Percentiles rank a stretch among this genome's conserved stretches.
Evolutionary conservation across 1,140 invertebrate genomes (phyloP).

Genomic region (Papilio polytes): DNA sequence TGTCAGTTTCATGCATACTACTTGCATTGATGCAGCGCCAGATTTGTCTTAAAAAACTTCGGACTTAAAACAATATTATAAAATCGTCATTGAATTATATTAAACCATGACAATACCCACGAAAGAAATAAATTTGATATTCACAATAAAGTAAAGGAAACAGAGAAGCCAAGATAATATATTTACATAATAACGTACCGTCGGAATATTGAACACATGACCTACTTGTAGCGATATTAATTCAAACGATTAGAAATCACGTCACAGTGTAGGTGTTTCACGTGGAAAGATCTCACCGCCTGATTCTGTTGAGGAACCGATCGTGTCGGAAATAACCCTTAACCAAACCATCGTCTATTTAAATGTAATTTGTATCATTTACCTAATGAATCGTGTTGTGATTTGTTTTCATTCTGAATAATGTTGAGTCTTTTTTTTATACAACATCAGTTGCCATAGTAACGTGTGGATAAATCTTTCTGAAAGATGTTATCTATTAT

Average conservation of each 20-base stretch:
- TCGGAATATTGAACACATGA: background rate
- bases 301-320: background rate
- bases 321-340: background rate
- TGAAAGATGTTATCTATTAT: no score
- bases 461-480: no score
- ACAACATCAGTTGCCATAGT: no score
- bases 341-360: background rate
- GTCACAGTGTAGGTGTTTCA: background rate
- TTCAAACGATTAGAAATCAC: background rate
- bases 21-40: no score
- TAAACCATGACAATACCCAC: background rate
- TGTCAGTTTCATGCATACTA: no score
- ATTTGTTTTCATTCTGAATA: background rate
- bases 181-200: background rate
- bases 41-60: no score
- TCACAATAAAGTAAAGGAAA: background rate
- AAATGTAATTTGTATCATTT: background rate
- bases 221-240: background rate
- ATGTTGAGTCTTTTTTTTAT: no score
- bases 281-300: background rate
- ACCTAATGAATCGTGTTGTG: background rate
- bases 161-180: background rate
- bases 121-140: background rate
- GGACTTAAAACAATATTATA: no score
- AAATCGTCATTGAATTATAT: background rate